Base-by-base conservation (phyloP, 2,113 vertebrate genomes). In the Hyla sarda region DNA sequence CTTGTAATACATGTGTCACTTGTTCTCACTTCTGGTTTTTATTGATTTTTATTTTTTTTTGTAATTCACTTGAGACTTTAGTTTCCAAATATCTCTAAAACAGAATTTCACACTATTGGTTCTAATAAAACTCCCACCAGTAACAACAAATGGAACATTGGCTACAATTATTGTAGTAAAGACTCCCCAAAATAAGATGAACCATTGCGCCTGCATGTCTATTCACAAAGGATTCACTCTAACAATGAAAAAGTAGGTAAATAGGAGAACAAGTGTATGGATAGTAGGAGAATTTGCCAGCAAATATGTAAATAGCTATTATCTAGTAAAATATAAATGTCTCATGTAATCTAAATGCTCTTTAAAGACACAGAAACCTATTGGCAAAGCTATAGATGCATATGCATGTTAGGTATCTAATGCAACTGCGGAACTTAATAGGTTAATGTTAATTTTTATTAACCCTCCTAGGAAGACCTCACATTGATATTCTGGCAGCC, bases 31-130 rank as follows among this genome's bases (percentile, higher is more conserved):
- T 67, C 16, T 67, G 41, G 3, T 62, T 52, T 79, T 83, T 28
- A 86, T 80, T 86, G 84, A 86, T 86, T 79, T 75, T n/a, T n/a
- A n/a, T n/a, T n/a, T n/a, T n/a, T n/a, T 73, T 52, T 58, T 73
- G 16, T 72, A 85, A 85, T 81, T 48, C 45, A 47, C 30, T 41
- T 32, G 65, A 41, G 62, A 60, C 8, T 48, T 82, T 79, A 82
- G 41, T 48, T 62, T 69, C 34, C 32, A 74, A 67, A 60, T 41
- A 19, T 37, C 23, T 10, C 23, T 54, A 28, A 83, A 58, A 74
- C 45, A 83, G n/a, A 73, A 82, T 52, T 62, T 45, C 23, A 45
- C n/a, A 81, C 65, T 58, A 81, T 47, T 45, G 16, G 30, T 71
- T 11, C 60, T 60, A 67, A 82, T 80, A 71, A 71, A 82, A 19